Evolutionary conservation across 2,113 vertebrate genomes (phyloP).

Genomic region (Erpornis zantholeuca): DNA sequence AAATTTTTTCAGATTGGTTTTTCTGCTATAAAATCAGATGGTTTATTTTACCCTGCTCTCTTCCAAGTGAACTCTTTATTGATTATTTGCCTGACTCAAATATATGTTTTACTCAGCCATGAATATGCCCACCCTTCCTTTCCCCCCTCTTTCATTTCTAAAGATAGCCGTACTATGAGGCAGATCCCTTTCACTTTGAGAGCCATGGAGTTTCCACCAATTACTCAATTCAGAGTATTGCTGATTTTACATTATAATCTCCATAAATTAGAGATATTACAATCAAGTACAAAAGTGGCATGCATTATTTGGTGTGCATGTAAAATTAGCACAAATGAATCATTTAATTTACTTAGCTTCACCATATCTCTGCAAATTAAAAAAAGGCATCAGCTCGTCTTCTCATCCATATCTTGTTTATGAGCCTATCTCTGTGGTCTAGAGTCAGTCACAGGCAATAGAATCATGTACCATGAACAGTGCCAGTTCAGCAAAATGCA

Average conservation of each 20-base stretch:
- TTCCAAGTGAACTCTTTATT: background rate
- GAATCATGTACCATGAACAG: background rate
- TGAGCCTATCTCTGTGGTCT: background rate
- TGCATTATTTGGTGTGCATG: background rate
- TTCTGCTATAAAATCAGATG: background rate
- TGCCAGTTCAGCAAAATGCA: background rate
- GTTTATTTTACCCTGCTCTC: background rate
- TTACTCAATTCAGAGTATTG: background rate
- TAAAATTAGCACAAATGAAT: conserved; percentile 1
- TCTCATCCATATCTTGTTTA: conserved; percentile 3
- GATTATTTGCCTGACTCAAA: background rate
- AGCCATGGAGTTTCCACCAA: background rate
- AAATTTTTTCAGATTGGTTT: background rate
- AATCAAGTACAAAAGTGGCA: background rate
- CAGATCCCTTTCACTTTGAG: background rate
- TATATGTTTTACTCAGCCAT: background rate
- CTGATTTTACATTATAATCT: background rate
- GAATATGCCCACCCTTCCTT: background rate
- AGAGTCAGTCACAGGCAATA: background rate
- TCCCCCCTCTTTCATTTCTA: background rate
- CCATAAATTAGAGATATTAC: background rate
- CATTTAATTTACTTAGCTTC: background rate
- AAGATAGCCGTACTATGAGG: background rate
- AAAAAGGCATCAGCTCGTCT: background rate
- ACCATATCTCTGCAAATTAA: background rate